phyloP scores from a whole-genome alignment of 2,113 vertebrate genomes.

The Odobenus rosmarus region DNA sequence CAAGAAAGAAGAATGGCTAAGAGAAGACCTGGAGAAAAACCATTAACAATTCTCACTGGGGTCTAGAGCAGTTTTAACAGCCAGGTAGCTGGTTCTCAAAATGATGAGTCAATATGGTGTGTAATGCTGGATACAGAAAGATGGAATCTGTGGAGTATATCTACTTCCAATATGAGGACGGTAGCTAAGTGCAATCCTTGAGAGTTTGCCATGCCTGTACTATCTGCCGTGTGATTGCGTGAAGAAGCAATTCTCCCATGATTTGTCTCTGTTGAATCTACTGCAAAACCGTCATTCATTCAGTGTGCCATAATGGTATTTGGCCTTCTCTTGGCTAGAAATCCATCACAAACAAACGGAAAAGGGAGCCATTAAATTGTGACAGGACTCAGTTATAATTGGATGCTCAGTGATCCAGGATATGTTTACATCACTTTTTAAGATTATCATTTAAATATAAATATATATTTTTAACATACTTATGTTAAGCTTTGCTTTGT shows the following conservation, averaged over 20 bases:
- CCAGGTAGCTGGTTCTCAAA: background rate
- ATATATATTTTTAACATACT: background rate
- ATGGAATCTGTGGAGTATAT: background rate
- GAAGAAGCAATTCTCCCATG: background rate
- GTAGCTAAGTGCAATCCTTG: background rate
- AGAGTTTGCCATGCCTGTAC: background rate
- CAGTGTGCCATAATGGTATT: background rate
- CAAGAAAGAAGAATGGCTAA: slow-evolving; percentile 1
- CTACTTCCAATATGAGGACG: background rate
- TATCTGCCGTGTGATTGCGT: background rate
- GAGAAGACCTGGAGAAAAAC: background rate
- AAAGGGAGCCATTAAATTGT: background rate
- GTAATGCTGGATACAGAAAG: background rate
- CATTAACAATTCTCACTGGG: background rate
- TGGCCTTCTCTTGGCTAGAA: background rate
- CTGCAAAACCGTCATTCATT: background rate
- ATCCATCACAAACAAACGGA: background rate
- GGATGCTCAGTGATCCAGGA: background rate
- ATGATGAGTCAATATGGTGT: background rate
- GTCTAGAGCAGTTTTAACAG: background rate
- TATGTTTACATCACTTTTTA: background rate
- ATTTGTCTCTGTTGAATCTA: background rate
- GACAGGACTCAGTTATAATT: background rate
- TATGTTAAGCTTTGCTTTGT: background rate
- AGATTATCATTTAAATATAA: background rate